phyloP scores from a whole-genome alignment of 1,140 invertebrate species.

The Hesperophylax magnus region DNA sequence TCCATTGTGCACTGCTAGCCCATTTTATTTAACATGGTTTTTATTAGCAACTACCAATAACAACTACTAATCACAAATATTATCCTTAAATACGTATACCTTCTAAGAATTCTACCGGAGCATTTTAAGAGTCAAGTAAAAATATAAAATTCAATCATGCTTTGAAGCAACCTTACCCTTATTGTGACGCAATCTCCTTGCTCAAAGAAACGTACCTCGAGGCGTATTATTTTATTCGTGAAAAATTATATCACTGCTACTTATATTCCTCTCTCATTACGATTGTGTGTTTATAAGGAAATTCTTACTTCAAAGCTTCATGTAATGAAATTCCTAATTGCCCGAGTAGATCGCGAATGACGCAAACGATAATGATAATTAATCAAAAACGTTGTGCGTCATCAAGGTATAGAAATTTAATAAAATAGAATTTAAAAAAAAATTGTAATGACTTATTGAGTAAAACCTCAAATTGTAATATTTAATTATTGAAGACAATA shows the following conservation, averaged over 20 bases:
- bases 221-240: conserved; percentile 12
- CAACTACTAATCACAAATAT: too few species aligned
- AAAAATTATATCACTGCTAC: not conserved
- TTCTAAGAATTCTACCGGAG: too few species aligned
- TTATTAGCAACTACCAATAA: too few species aligned
- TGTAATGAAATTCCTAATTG: not conserved
- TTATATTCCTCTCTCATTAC: not conserved
- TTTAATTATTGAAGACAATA: too few species aligned
- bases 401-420: too few species aligned
- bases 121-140: not conserved
- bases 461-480: too few species aligned
- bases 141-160: not conserved
- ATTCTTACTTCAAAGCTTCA: not conserved
- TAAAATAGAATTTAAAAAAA: too few species aligned
- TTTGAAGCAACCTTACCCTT: not conserved
- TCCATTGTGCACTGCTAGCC: too few species aligned
- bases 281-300: not conserved
- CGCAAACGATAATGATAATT: not conserved
- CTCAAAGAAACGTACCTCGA: not conserved
- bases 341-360: not conserved
- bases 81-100: too few species aligned
- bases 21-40: too few species aligned
- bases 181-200: not conserved
- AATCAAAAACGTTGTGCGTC: too few species aligned
- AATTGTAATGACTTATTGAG: too few species aligned